A percentile compares a stretch with the other conserved stretches of the same genome.
These are phyloP conservation scores for Agapostemon virescens DNA, from an alignment of 2,888 invertebrate genomes.

Conservation along the genomic window DNA sequence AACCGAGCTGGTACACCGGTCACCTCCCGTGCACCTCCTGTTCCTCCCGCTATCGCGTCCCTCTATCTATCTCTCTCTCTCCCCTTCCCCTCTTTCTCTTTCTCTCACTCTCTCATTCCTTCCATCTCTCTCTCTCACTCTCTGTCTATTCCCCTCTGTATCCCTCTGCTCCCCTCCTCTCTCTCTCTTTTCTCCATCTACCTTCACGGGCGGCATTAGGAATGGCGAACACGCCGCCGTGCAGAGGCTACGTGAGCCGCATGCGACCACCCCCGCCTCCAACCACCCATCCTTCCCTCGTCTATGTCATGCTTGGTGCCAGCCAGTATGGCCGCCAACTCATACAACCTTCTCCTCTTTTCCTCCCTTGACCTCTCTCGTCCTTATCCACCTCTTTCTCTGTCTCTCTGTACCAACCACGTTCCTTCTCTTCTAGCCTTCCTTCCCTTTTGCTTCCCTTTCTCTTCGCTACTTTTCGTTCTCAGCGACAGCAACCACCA, in stretches of 20 bases:
- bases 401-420: slow-evolving; percentile 41
- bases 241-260: slow-evolving; percentile 84
- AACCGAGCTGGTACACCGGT: slow-evolving; percentile 73
- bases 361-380: slow-evolving; percentile 71
- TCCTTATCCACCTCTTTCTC: slow-evolving; percentile 57
- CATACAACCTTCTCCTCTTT: slow-evolving; percentile 75
- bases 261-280: slow-evolving; percentile 80
- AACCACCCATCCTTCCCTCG: slow-evolving; percentile 70
- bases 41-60: slow-evolving; percentile 54
- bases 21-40: slow-evolving; percentile 69
- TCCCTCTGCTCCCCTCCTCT: slow-evolving; percentile 32
- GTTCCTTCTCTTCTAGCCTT: slow-evolving; percentile 52
- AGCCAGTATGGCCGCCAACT: slow-evolving; percentile 79
- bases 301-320: slow-evolving; percentile 75
- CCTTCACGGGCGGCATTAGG: slow-evolving; percentile 81
- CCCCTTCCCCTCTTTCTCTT: slow-evolving; percentile 32
- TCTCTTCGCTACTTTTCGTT: slow-evolving; percentile 15
- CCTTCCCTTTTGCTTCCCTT: slow-evolving; percentile 25
- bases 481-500: slow-evolving; percentile 19
- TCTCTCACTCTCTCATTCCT: slow-evolving; percentile 40
- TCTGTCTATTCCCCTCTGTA: slow-evolving; percentile 13
- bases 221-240: slow-evolving; percentile 84
- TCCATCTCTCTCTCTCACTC: slow-evolving; percentile 56
- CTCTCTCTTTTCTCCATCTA: slow-evolving; percentile 67
- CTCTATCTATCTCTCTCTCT: slow-evolving; percentile 43